Conservation (phyloP, 2,113 vertebrate species). For the Pimephales promelas region DNA sequence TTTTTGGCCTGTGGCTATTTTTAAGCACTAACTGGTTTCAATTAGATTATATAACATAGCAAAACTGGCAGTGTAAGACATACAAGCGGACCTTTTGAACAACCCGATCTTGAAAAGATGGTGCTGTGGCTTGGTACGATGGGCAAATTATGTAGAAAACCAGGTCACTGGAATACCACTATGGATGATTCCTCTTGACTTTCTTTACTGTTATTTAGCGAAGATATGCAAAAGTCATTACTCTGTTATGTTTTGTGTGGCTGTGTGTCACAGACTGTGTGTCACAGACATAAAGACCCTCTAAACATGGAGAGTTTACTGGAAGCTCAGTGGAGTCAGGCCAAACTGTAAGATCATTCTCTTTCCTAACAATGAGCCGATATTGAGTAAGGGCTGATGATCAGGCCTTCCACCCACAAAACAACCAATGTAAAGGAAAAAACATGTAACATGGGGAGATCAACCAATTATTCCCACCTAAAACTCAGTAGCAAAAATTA, state of each 20-base stretch:
- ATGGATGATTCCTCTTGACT: neutral
- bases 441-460: neutral
- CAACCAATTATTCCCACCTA: neutral
- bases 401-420: slow-evolving; percentile 38
- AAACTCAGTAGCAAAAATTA: neutral
- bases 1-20: slow-evolving; percentile 30
- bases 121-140: neutral
- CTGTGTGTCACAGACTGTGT: neutral
- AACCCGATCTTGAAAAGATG: slow-evolving; percentile 5
- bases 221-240: slow-evolving; percentile 18
- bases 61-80: slow-evolving; percentile 2
- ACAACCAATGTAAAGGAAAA: slow-evolving; percentile 48
- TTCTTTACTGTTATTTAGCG: slow-evolving; percentile 29
- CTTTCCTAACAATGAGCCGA: slow-evolving; percentile 45
- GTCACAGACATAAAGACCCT: slow-evolving; percentile 18
- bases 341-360: slow-evolving; percentile 49
- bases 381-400: slow-evolving; percentile 26
- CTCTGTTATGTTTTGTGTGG: slow-evolving; percentile 31
- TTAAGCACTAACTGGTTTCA: slow-evolving; percentile 48
- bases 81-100: slow-evolving; percentile 33
- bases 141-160: neutral
- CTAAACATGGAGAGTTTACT: slow-evolving; percentile 27
- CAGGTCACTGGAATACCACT: neutral
- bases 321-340: slow-evolving; percentile 34
- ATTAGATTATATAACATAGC: slow-evolving; percentile 49